Evolutionary conservation across 2,797 vertebrate genomes (phyloP), one percentile per base, ranked within the genome.

Genomic region (Fringilla coelebs): DNA sequence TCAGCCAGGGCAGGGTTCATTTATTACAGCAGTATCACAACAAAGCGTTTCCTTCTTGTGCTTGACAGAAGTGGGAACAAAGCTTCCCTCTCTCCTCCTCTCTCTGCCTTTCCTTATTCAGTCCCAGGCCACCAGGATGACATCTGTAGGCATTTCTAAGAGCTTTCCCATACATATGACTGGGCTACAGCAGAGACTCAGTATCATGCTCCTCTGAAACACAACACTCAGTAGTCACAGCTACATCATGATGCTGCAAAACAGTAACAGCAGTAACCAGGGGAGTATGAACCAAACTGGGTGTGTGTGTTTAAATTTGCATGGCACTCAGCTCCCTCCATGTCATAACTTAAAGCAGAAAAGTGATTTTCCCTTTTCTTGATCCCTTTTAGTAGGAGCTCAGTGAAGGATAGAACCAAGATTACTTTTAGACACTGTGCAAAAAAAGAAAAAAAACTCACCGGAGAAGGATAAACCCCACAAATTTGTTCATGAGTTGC

Each of bases 401-500:
- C 72, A 93, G 2, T 9, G 13, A 71, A 65, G 68, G 81, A 76
- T 4, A 82, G 67, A 94, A 55, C 46, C 46, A 54, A 91, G 57
- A 93, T 71, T 88, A 84, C 80, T 88, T 84, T 62, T 51, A 74
- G 41, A 61, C 19, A 57, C n/a, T 29, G 25, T 21, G 38, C 52
- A 65, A 65, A 76, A 65, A 76, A 61, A 38, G 17, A 25, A 74
- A 94, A 84, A 78, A 79, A 32, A 2, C 38, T 82, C 55, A 71
- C 77, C 58, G 81, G 34, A 79, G 88, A 74, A 93, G 79, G n/a
- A 88, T 65, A 89, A 95, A 95, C 90, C 68, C 73, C 85, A 93
- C 67, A 63, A 79, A 95, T 93, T 93, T 90, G 66, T 94, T 95
- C 77, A 49, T 72, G 77, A 94, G 57, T 72, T 76, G 80, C 79